Conservation (phyloP, 1,140 invertebrate genomes). For the Plutomurus gul region DNA sequence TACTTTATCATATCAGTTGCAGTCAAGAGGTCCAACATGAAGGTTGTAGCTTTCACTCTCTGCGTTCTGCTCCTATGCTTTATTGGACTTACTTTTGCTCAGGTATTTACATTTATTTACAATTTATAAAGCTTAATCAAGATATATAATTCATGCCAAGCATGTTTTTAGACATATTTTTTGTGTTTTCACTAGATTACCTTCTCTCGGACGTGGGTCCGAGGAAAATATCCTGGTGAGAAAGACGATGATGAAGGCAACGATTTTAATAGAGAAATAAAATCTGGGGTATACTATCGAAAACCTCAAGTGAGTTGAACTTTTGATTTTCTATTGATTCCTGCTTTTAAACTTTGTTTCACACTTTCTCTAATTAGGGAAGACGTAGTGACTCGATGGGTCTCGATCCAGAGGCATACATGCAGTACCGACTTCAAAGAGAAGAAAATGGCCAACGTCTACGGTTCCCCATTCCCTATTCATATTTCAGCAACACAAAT, state of each 20-base stretch:
- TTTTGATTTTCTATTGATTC: not conserved
- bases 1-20: constrained; percentile 20
- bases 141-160: no score
- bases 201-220: not conserved
- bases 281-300: not conserved
- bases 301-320: not conserved
- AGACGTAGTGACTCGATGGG: not conserved
- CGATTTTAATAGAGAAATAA: not conserved
- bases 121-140: not conserved
- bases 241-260: not conserved
- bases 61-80: not conserved
- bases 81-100: not conserved
- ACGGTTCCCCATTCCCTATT: not conserved
- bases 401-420: not conserved
- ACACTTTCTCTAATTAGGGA: not conserved
- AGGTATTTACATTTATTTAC: not conserved
- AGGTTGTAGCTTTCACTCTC: constrained; percentile 11
- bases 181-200: not conserved
- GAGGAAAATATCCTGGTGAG: constrained; percentile 9
- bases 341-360: not conserved
- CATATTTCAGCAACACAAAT: not conserved
- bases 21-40: constrained; percentile 7
- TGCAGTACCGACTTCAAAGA: not conserved
- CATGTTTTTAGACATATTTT: not conserved
- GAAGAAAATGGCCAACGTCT: not conserved